Base-by-base conservation (phyloP, 2,797 vertebrate genomes). In the Furcifer pardalis region DNA sequence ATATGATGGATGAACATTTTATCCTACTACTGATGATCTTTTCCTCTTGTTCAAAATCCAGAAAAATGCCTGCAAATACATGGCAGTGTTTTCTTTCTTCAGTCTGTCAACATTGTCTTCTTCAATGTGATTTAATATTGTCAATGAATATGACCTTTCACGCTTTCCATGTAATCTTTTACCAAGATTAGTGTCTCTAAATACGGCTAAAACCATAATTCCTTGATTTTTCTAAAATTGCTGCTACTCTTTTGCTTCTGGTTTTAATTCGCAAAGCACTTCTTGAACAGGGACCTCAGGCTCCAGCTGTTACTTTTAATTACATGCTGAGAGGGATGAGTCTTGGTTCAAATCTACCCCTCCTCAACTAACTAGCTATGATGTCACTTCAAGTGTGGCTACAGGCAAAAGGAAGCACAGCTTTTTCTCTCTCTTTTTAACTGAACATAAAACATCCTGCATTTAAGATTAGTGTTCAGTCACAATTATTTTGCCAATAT, bases 401-500 rank as follows among this genome's bases (percentile, higher is more conserved):
- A 80, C 72, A 79, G 0, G 0, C 35, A n/a, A 44, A 91, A 82
- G 68, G 2, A 21, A 87, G 52, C 83, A 91, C 25, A 46, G 78
- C 87, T 84, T 91, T 3, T 85, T 17, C 52, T 19, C 19, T 49
- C 4, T 12, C 46, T 49, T 49, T 49, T 49, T 91, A 82, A 19
- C 80, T 86, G 82, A 89, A 0, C 37, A 84, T 91, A 87, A 86
- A 89, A 83, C 80, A 89, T 93, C 91, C 85, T 93, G 86, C 90
- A 85, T 93, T 93, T 89, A 89, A 93, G 91, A 92, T 90, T 71
- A 56, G 49, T 88, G 81, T 85, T 89, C 0, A 0, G 88, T 88
- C 84, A 82, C 71, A 75, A 92, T 92, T 90, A 68, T 89, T 93
- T 93, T 90, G 91, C 90, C 89, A 92, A 83, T 81, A 78, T 88